Percentiles rank a stretch among this genome's conserved stretches.
These are phyloP conservation scores for Poeciliopsis paucimaculata DNA, from an alignment of 2,797 vertebrate species.

Conservation along the genomic window DNA sequence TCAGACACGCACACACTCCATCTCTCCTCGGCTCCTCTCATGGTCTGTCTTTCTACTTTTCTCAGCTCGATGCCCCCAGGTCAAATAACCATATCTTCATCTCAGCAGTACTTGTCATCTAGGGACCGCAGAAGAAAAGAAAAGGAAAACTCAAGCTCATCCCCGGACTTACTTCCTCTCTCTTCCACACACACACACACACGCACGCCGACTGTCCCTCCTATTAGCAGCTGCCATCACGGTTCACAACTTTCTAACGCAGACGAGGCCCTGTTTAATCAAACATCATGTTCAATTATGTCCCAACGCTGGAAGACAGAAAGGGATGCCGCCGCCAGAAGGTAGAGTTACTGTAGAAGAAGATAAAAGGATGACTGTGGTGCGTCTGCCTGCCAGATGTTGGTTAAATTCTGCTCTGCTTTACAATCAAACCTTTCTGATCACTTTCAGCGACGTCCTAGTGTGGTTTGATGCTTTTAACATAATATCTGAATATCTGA, in stretches of 20 bases:
- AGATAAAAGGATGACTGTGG: conserved; percentile 41
- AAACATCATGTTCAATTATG: conserved; percentile 59
- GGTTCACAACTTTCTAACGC: conserved; percentile 51
- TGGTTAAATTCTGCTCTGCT: conserved; percentile 15
- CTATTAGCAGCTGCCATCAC: conserved; percentile 54
- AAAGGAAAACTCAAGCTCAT: conserved; percentile 28
- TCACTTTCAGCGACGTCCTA: not conserved
- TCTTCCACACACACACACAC: conserved; percentile 22
- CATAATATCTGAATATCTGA: not conserved
- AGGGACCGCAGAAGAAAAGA: conserved; percentile 43
- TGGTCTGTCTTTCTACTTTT: conserved; percentile 68
- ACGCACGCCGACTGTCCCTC: conserved; percentile 20
- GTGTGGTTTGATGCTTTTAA: not conserved
- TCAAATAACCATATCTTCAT: conserved; percentile 77
- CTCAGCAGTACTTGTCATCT: conserved; percentile 71
- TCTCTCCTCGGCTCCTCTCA: conserved; percentile 35
- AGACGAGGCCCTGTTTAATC: conserved; percentile 59
- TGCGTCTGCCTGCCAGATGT: conserved; percentile 49
- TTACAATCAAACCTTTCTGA: not conserved
- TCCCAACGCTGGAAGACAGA: conserved; percentile 34
- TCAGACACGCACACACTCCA: not conserved
- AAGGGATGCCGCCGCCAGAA: conserved; percentile 39
- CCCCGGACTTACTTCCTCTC: conserved; percentile 12
- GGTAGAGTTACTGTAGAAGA: conserved; percentile 25
- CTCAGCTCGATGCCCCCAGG: conserved; percentile 64